Base-by-base conservation (phyloP, 2,888 invertebrate genomes). In the Plagodis pulveraria region DNA sequence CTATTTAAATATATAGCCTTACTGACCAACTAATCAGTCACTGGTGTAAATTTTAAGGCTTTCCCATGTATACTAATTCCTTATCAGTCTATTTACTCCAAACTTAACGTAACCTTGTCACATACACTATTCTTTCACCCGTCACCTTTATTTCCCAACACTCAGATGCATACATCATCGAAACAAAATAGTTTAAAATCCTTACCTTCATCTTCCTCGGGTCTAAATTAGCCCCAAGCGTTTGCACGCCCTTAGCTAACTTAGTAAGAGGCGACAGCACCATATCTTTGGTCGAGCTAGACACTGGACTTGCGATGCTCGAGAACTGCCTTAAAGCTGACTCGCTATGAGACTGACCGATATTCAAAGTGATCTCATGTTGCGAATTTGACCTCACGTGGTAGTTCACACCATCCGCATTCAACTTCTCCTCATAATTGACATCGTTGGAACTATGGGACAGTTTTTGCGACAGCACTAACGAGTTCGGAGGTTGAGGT, bases 181-280 rank as follows among this genome's bases (percentile, higher is more conserved):
- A 22, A 22, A 4, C 2, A 22, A 22, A 22, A 22, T 22, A 4
- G 22, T 22, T 1, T 22, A 22, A 22, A 2, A 50, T 32, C 11
- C 70, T 61, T 69, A 92, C 93, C 88, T 93, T 93, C 11, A 96
- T 94, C 81, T 96, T 97, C 62, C 97, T 94, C 0, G 97, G 97
- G 89, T 97, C 97, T 74, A 98, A 93, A 89, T 97, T 98, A 10
- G 96, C 95, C 0, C 98, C 96, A 51, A 98, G 93, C 75, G 94
- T 96, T 83, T 97, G 97, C 73, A 98, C 96, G 0, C 97, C 97
- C 82, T 97, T 97, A 0, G 98, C 98, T 49, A 98, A 87, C 81
- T 97, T 97, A 0, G 97, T 96, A 34, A 98, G 93, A 0, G 96
- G 96, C 0, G 96, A 95, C 38, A 96, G 72, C 0, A 96, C 95